phyloP scores from a whole-genome alignment of 2,888 invertebrate species.

The Tanytarsus gracilentus region DNA sequence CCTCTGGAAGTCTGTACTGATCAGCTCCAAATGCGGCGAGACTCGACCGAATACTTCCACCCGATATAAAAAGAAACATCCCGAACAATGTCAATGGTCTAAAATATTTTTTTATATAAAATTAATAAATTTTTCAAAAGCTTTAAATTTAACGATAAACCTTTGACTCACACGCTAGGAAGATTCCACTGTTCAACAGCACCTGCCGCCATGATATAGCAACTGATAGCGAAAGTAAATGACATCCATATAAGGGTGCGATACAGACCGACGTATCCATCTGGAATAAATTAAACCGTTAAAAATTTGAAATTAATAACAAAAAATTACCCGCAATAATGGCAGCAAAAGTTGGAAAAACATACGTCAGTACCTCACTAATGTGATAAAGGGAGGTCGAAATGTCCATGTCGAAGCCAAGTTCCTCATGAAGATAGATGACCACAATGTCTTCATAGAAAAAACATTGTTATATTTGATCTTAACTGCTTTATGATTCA shows the following conservation, averaged over 20 bases:
- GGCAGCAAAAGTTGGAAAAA: conserved; percentile 51
- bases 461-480: background rate
- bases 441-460: conserved; percentile 65
- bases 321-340: conserved; percentile 6
- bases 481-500: too few species aligned
- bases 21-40: conserved; percentile 55
- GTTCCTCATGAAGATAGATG: conserved; percentile 58
- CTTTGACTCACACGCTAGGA: background rate
- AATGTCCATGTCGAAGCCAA: conserved; percentile 52
- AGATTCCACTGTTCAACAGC: background rate
- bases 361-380: conserved; percentile 64
- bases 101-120: background rate
- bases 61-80: conserved; percentile 47
- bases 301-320: too few species aligned
- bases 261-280: too few species aligned
- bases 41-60: conserved; percentile 56
- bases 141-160: background rate
- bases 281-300: too few species aligned
- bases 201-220: background rate
- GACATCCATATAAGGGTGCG: background rate
- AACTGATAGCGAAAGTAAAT: background rate
- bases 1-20: conserved; percentile 44
- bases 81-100: conserved; percentile 8
- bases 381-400: conserved; percentile 66
- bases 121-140: background rate